Evolutionary conservation across 2,113 vertebrate species (phyloP).

Genomic region (Oncorhynchus clarkii): DNA sequence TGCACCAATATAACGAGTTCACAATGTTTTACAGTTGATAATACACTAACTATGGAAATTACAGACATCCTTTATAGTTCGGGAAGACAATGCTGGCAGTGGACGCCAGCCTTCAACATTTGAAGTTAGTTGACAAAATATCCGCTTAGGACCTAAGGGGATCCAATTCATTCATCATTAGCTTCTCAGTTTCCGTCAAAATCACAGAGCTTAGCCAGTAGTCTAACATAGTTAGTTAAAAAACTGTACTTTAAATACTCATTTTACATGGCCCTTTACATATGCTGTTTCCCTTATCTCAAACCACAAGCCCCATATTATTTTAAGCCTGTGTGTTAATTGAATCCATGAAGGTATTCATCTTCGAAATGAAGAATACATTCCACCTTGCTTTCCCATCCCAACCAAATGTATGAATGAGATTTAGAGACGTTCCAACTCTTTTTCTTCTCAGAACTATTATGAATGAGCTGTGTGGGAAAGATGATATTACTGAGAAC

Average conservation of each 20-base stretch:
- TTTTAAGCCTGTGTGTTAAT: conserved; percentile 48
- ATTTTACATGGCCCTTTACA: conserved; percentile 33
- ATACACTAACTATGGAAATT: not conserved
- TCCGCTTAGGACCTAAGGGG: conserved; percentile 8
- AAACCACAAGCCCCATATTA: conserved; percentile 19
- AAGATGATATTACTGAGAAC: too few relatives aligned
- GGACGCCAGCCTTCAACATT: too few relatives aligned
- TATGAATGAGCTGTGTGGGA: conserved; percentile 42
- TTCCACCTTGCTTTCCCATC: conserved; percentile 25
- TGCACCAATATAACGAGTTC: too few relatives aligned
- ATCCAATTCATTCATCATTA: conserved; percentile 4
- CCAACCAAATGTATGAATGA: conserved; percentile 55
- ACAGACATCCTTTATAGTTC: not conserved
- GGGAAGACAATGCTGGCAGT: too few relatives aligned
- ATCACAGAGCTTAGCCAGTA: conserved; percentile 7
- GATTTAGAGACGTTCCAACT: conserved; percentile 34
- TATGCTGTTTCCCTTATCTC: conserved; percentile 33
- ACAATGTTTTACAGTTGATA: too few relatives aligned
- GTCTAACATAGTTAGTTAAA: conserved; percentile 33
- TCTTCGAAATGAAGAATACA: conserved; percentile 50
- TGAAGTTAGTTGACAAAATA: not conserved
- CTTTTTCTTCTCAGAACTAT: conserved; percentile 39
- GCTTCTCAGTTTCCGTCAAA: conserved; percentile 13
- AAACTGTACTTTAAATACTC: conserved; percentile 26
- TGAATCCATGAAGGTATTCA: conserved; percentile 41